phyloP scores from a whole-genome alignment of 2,888 invertebrate genomes.

The Papilio elwesi region DNA sequence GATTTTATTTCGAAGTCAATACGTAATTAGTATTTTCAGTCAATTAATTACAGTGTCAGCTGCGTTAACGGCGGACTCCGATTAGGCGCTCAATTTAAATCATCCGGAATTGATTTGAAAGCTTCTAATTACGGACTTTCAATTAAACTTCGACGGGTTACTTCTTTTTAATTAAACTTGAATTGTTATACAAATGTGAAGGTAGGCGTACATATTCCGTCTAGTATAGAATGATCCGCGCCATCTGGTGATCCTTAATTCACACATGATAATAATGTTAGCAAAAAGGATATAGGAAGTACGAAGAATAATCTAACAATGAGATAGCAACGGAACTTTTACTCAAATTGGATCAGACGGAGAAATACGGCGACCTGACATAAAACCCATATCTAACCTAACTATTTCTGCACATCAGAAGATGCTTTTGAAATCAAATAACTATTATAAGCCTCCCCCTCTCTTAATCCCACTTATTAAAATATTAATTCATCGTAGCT shows the following conservation, averaged over 20 bases:
- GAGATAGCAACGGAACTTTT: no score
- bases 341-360: no score
- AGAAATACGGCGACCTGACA: no score
- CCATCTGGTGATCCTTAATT: no score
- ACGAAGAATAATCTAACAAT: no score
- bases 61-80: not conserved
- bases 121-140: slow-evolving; percentile 15
- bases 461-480: not conserved
- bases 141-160: slow-evolving; percentile 3
- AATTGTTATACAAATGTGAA: not conserved
- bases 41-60: slow-evolving; percentile 30
- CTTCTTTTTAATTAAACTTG: not conserved
- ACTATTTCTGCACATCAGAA: no score
- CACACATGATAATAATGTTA: no score
- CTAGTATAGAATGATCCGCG: no score
- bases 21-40: slow-evolving; percentile 24
- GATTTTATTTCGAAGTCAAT: not conserved
- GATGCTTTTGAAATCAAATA: no score
- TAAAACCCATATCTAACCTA: no score
- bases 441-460: not conserved
- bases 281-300: no score
- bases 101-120: slow-evolving; percentile 22
- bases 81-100: slow-evolving; percentile 24
- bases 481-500: not conserved
- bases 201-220: no score